Evolutionary conservation across 1,140 invertebrate genomes (phyloP), one percentile per base, ranked within the genome.

Genomic region (Leptopilina boulardi): DNA sequence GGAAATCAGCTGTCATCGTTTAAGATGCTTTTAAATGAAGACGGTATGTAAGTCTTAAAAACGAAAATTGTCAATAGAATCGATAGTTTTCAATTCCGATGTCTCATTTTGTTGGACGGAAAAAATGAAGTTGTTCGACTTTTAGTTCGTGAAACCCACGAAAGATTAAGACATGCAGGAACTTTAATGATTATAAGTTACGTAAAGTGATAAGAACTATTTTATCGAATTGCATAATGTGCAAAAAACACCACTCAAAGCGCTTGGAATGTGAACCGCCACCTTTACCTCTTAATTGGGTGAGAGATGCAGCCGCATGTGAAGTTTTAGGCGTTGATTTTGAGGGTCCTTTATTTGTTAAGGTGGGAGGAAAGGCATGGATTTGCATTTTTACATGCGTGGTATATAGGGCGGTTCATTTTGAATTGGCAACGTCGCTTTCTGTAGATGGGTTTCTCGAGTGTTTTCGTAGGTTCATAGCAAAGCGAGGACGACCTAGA

Each of bases 401-500:
- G 19, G 47, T 54, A 9, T 19, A 8, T 19, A 54, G 47, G 19
- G 47, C 47, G 8, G 47, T 54, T 5, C 47, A 54, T 15, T 54
- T 54, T 10, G 47, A 54, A n/a, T 54, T 54, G 9, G 47, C 47
- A 19, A 8, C 18, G 19, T 54, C 47, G 8, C 19, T 54, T 5
- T 54, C 47, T 3, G 9, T 54, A n/a, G 47, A 54, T 15, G 18
- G 18, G 0, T 54, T 54, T 18, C 18, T 54, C 9, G 18, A 54
- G 18, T 54, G 47, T 0, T 19, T 54, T 8, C 18, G 47, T 15
- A 54, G 47, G 18, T 90, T 90, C 75, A 77, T 88, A 10, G 81
- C 82, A 5, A 66, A 84, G 54, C 77, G 85, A 77, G 87, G 86
- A 6, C 56, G 82, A 44, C 85, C 83, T 9, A 19, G 26, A 1